Evolutionary conservation across 2,113 vertebrate species (phyloP).

Genomic region (Thymallus thymallus): DNA sequence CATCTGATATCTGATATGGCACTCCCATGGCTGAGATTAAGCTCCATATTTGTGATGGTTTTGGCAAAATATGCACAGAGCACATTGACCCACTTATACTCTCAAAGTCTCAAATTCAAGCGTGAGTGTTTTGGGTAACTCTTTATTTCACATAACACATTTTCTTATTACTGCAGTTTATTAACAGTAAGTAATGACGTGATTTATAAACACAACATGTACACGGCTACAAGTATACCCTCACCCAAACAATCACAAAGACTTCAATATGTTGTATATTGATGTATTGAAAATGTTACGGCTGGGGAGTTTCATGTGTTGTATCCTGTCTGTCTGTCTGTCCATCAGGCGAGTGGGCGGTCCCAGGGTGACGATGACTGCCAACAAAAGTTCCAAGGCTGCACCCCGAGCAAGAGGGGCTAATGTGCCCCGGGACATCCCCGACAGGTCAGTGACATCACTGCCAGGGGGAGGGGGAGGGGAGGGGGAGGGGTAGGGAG

Average conservation of each 20-base stretch:
- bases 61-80: constrained; percentile 10
- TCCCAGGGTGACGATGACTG: constrained; percentile 90
- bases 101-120: constrained; percentile 10
- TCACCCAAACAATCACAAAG: not conserved
- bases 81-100: not conserved
- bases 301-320: not conserved
- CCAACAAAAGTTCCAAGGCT: constrained; percentile 94
- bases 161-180: not conserved
- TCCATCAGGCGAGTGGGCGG: constrained; percentile 79
- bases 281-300: constrained; percentile 1
- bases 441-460: constrained; percentile 83
- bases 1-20: constrained; percentile 8
- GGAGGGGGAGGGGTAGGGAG: not conserved
- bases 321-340: constrained; percentile 43
- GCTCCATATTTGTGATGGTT: constrained; percentile 30
- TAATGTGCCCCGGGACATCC: constrained; percentile 84
- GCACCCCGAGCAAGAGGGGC: constrained; percentile 81
- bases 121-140: not conserved
- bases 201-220: not conserved
- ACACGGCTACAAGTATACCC: not conserved
- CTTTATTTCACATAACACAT: not conserved
- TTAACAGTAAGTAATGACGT: not conserved
- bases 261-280: not conserved
- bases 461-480: not conserved
- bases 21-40: constrained; percentile 15